Evolutionary conservation across 1,140 invertebrate genomes (phyloP).

Genomic region (Pachyrhynchus sulphureomaculatus): DNA sequence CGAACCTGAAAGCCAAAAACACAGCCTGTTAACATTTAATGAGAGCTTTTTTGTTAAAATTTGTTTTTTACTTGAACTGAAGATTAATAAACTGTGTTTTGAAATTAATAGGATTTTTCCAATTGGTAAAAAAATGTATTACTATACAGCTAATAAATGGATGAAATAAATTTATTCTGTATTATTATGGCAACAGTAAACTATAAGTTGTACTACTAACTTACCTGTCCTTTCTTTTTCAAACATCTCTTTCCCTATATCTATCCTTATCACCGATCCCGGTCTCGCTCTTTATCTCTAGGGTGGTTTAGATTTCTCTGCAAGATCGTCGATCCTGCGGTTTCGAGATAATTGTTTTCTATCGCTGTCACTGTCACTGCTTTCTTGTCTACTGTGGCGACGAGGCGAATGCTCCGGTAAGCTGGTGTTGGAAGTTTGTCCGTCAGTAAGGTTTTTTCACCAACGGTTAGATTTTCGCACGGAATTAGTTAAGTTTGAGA

Average conservation of each 20-base stretch:
- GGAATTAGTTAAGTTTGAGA: conserved; percentile 34
- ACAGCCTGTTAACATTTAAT: too few species aligned
- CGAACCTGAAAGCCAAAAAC: too few species aligned
- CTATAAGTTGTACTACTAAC: too few species aligned
- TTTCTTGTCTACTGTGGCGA: conserved; percentile 40
- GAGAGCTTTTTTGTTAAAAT: too few species aligned
- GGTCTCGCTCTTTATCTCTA: conserved; percentile 30
- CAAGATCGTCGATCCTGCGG: conserved; percentile 24
- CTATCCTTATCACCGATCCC: too few species aligned
- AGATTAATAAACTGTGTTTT: too few species aligned
- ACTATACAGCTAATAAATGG: too few species aligned
- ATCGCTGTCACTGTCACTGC: conserved; percentile 46
- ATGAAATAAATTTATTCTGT: too few species aligned
- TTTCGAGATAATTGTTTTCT: conserved; percentile 31
- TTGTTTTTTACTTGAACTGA: too few species aligned
- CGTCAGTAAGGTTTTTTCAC: conserved; percentile 43
- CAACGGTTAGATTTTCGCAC: conserved; percentile 44
- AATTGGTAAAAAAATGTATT: too few species aligned
- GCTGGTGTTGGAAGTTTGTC: conserved; percentile 30
- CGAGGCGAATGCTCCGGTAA: conserved; percentile 22
- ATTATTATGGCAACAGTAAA: too few species aligned
- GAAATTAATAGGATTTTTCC: too few species aligned
- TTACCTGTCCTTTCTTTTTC: conserved; percentile 23
- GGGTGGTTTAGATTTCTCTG: conserved; percentile 22
- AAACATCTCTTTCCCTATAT: conserved; percentile 18